Conservation (phyloP, 2,797 vertebrate species). For the Fringilla coelebs region DNA sequence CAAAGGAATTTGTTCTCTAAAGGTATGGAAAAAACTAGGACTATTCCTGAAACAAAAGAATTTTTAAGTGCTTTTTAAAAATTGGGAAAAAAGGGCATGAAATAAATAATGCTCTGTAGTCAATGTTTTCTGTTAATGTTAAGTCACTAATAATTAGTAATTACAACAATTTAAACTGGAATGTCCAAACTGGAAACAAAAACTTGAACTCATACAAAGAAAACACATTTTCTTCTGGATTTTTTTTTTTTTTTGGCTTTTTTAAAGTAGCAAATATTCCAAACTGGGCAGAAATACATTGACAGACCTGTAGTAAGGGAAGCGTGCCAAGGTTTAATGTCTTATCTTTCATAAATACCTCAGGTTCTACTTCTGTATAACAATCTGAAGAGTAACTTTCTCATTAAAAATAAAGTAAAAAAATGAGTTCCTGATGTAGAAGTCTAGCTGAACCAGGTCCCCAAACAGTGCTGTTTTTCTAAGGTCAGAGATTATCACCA, state of each 20-base stretch:
- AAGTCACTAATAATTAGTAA: background rate
- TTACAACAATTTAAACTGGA: background rate
- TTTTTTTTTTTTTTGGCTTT: accelerated
- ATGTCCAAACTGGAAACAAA: background rate
- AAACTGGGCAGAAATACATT: background rate
- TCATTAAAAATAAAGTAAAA: background rate
- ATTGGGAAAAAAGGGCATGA: background rate
- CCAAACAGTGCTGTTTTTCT: background rate
- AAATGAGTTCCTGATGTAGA: background rate
- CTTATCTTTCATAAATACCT: background rate
- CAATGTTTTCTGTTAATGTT: background rate
- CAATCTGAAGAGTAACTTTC: background rate
- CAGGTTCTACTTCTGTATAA: background rate
- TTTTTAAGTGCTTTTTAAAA: background rate
- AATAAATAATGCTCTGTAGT: background rate
- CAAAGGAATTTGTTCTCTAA: background rate
- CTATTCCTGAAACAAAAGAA: background rate
- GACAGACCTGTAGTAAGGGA: background rate
- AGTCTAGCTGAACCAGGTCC: background rate
- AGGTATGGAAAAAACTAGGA: background rate
- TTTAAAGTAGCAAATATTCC: background rate
- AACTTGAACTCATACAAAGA: background rate
- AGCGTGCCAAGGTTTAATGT: background rate
- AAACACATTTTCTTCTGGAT: background rate
- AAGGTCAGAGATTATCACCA: background rate